These are phyloP conservation scores for Corythucha ciliata DNA, from an alignment of 2,888 invertebrate species.

Conservation along the genomic window DNA sequence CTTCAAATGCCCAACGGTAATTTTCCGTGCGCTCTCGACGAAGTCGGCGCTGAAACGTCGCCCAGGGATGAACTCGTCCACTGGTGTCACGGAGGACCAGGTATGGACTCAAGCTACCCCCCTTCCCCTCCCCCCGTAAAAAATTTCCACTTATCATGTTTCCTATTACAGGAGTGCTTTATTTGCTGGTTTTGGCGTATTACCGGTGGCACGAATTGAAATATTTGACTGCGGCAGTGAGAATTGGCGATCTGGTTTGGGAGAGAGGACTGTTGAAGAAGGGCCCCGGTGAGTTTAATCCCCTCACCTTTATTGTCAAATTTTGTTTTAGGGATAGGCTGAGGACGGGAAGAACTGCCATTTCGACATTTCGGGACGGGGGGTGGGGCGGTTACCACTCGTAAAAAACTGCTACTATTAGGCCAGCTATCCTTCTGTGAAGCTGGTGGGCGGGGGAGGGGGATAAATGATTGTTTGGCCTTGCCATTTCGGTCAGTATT, in stretches of 20 bases:
- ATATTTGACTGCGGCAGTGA: constrained; percentile 58
- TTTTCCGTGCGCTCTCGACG: constrained; percentile 61
- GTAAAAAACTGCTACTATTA: too few relatives aligned
- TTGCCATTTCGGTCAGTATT: too few relatives aligned
- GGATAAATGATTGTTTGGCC: too few relatives aligned
- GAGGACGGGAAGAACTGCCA: too few relatives aligned
- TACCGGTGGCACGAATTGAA: constrained; percentile 60
- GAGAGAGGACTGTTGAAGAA: constrained; percentile 69
- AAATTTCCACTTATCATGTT: not conserved
- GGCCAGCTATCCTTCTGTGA: too few relatives aligned
- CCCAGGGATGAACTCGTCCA: constrained; percentile 62
- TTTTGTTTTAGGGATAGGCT: too few relatives aligned
- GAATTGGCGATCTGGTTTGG: constrained; percentile 72
- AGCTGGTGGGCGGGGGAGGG: too few relatives aligned
- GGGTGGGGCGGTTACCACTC: too few relatives aligned
- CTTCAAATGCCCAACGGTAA: constrained; percentile 63
- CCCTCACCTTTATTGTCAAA: too few relatives aligned
- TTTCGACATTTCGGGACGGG: too few relatives aligned
- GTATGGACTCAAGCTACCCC: constrained; percentile 34
- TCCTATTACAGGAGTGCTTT: constrained; percentile 51
- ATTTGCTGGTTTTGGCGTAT: constrained; percentile 72
- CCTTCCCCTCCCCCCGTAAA: not conserved
- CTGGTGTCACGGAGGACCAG: constrained; percentile 86
- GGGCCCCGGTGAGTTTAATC: constrained; percentile 55
- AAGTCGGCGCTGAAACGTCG: constrained; percentile 47